These are phyloP conservation scores for Grammomys surdaster DNA, from an alignment of 2,113 vertebrate genomes.

Conservation along the genomic window DNA sequence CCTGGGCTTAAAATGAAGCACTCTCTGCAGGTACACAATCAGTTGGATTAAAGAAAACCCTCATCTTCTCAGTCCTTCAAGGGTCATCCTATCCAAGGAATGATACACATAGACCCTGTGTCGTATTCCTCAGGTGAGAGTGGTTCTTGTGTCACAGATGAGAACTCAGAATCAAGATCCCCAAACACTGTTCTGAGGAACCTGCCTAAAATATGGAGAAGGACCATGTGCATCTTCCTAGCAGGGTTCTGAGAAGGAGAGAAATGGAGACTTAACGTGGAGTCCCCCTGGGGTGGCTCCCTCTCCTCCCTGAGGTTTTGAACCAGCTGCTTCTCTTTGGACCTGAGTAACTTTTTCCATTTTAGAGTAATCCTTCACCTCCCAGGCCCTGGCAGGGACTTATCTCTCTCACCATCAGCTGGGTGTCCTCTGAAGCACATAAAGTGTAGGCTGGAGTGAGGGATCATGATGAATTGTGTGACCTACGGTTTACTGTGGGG, in stretches of 20 bases:
- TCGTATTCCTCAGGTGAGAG: background rate
- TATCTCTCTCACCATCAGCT: slow-evolving; percentile 73
- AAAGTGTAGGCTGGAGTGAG: slow-evolving; percentile 66
- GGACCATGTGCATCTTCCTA: background rate
- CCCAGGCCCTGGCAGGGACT: background rate
- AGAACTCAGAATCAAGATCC: background rate
- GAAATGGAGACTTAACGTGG: background rate
- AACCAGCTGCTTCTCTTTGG: background rate
- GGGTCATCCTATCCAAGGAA: background rate
- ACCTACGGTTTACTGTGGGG: slow-evolving; percentile 59
- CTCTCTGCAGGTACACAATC: background rate
- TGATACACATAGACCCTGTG: background rate
- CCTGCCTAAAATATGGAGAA: background rate
- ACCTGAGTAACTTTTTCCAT: slow-evolving; percentile 66
- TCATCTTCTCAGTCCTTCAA: background rate
- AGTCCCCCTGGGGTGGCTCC: too few species aligned
- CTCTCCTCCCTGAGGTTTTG: background rate
- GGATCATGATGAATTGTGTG: slow-evolving; percentile 72
- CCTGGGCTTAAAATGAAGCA: background rate
- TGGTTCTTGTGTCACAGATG: background rate
- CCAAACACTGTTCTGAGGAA: background rate
- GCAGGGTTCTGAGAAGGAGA: background rate
- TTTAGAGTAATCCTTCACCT: slow-evolving; percentile 57
- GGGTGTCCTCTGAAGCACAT: slow-evolving; percentile 44
- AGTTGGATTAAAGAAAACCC: background rate